phyloP scores from a whole-genome alignment of 2,888 invertebrate species.

The Allolobophora icterica region DNA sequence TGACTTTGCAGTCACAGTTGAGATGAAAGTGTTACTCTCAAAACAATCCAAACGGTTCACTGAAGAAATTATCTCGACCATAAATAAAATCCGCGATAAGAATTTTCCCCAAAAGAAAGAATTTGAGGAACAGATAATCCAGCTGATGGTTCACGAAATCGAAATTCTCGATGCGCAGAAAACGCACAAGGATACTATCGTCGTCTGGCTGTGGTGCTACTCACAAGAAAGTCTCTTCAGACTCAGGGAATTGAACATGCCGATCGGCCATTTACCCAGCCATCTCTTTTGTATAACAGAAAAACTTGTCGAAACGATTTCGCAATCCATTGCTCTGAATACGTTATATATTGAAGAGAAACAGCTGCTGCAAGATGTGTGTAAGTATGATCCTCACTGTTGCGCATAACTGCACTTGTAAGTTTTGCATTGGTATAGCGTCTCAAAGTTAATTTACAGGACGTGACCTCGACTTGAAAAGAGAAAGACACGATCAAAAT shows the following conservation, averaged over 20 bases:
- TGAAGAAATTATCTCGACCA: conserved; percentile 1
- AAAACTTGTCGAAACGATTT: background rate
- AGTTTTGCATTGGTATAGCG: no score
- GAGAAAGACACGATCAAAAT: no score
- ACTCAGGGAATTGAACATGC: background rate
- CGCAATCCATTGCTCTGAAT: background rate
- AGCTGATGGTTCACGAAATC: background rate
- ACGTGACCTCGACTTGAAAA: no score
- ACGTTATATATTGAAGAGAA: background rate
- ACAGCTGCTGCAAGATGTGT: background rate
- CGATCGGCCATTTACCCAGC: background rate
- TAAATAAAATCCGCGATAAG: background rate
- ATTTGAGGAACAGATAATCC: background rate
- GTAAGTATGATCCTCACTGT: background rate
- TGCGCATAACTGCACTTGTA: no score
- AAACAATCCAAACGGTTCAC: background rate
- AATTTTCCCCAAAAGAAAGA: background rate
- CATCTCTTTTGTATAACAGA: background rate
- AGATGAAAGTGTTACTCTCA: background rate
- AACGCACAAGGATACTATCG: background rate
- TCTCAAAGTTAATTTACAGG: no score
- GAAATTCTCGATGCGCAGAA: conserved; percentile 3
- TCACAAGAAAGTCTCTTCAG: background rate
- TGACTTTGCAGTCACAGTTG: conserved; percentile 4
- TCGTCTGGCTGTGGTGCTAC: background rate